Evolutionary conservation across 2,888 invertebrate species (phyloP).

Genomic region (Pseudeuparius sepicola): DNA sequence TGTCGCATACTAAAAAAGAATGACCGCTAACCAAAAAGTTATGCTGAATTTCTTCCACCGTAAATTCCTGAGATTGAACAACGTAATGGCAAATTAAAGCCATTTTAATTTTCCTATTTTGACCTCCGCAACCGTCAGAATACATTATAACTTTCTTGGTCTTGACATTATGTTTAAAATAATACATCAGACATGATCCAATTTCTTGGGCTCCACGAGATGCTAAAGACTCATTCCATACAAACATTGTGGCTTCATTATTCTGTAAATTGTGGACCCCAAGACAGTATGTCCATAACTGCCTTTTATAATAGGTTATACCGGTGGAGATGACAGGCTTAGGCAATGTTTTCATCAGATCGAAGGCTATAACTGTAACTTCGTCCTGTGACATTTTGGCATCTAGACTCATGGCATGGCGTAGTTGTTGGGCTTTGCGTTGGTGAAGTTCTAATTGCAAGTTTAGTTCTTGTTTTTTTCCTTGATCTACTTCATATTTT

Average conservation of each 20-base stretch:
- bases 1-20: slow-evolving; percentile 24
- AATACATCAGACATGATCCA: slow-evolving; percentile 25
- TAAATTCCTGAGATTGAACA: slow-evolving; percentile 16
- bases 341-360: slow-evolving; percentile 20
- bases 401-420: slow-evolving; percentile 2
- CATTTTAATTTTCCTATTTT: slow-evolving; percentile 28
- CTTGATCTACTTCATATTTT: slow-evolving; percentile 1
- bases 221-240: slow-evolving; percentile 25
- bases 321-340: slow-evolving; percentile 22
- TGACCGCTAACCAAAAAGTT: slow-evolving; percentile 26
- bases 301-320: slow-evolving; percentile 19
- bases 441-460: slow-evolving; percentile 1
- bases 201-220: slow-evolving; percentile 27
- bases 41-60: slow-evolving; percentile 22
- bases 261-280: slow-evolving; percentile 18
- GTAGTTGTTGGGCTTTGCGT: too few relatives aligned
- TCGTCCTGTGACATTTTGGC: slow-evolving; percentile 1
- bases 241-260: slow-evolving; percentile 16
- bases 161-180: slow-evolving; percentile 17
- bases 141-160: slow-evolving; percentile 20
- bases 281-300: slow-evolving; percentile 14
- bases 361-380: slow-evolving; percentile 14
- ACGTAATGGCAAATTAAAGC: slow-evolving; percentile 22
- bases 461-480: slow-evolving; percentile 2
- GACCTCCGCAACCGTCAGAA: slow-evolving; percentile 22